Conservation (phyloP, 2,888 invertebrate genomes). For the Archips crataeganus region DNA sequence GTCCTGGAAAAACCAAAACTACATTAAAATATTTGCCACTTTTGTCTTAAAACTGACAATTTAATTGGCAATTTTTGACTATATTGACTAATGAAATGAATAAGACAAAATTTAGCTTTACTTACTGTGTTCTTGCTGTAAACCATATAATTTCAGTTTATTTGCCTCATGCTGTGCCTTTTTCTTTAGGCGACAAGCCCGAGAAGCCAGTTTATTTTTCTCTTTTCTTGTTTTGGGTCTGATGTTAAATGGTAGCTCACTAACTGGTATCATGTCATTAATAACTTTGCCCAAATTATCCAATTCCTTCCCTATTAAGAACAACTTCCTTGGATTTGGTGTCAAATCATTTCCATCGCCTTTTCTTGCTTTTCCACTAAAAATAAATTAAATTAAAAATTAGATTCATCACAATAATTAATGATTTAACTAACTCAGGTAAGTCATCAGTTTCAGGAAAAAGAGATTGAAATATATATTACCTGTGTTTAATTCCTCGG, state of each 20-base stretch:
- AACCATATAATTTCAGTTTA: conserved; percentile 96
- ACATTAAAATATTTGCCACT: neutral
- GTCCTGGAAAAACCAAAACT: conserved; percentile 84
- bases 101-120: conserved; percentile 48
- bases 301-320: conserved; percentile 95
- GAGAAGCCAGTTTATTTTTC: conserved; percentile 98
- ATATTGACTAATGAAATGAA: neutral
- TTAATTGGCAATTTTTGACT: neutral
- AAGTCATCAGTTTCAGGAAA: neutral
- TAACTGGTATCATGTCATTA: conserved; percentile 98
- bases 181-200: conserved; percentile 98
- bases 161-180: conserved; percentile 99
- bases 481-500: conserved; percentile 95
- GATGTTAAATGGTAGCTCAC: conserved; percentile 95
- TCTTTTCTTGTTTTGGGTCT: conserved; percentile 98
- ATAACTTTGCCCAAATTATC: conserved; percentile 96
- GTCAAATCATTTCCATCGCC: conserved; percentile 99
- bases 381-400: neutral
- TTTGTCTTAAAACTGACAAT: neutral
- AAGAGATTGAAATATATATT: too few species aligned
- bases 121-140: conserved; percentile 98
- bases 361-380: conserved; percentile 95
- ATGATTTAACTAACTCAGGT: neutral
- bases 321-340: conserved; percentile 96
- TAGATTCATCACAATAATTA: neutral